Base-by-base conservation (phyloP, 1,140 invertebrate species). In the Geopemphigus sp. region DNA sequence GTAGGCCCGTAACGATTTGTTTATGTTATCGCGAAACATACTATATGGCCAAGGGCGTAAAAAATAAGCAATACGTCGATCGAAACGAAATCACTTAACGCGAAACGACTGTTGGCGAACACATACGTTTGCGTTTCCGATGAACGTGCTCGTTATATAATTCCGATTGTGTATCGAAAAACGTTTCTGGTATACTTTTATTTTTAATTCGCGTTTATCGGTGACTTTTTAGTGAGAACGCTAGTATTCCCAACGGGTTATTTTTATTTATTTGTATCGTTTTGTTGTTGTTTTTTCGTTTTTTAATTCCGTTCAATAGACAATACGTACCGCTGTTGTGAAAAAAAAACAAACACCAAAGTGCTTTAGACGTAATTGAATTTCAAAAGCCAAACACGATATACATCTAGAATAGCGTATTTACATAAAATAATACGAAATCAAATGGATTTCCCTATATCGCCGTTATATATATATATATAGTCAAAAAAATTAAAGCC, bases 361-460 rank as follows among this genome's bases (percentile, higher is more conserved):
- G 5, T 47, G 39, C 22, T 68, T 68, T 68, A 24, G 14, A 22
- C n/a, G 17, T 68, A 47, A 68, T 68, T 68, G 64, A 68, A 68
- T 68, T 68, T 47, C 39, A 24, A 12, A 68, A 47, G 12, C 22
- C 15, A 22, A 61, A 61, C 10, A 61, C 59, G 15, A 66, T 45
- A 45, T 22, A 68, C 22, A 45, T 19, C 26, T 5, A 39, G 12
- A 1, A 2, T 1, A 2, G 11, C 5, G 12, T 66, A 47, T 66
- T 66, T 66, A 47, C 39, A 1, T 47, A 66, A 66, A 66, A 47
- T 47, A 24, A 66, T 47, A 47, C 5, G 12, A 68, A 47, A 68
- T 47, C 2, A 45, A 66, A 66, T 47, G 6, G 64, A 68, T 68
- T 47, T 45, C 17, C 45, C 19, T 19, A 1, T 22, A 22, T 39